Conservation (phyloP, 2,888 invertebrate species). For the Pemphredon lugubris region DNA sequence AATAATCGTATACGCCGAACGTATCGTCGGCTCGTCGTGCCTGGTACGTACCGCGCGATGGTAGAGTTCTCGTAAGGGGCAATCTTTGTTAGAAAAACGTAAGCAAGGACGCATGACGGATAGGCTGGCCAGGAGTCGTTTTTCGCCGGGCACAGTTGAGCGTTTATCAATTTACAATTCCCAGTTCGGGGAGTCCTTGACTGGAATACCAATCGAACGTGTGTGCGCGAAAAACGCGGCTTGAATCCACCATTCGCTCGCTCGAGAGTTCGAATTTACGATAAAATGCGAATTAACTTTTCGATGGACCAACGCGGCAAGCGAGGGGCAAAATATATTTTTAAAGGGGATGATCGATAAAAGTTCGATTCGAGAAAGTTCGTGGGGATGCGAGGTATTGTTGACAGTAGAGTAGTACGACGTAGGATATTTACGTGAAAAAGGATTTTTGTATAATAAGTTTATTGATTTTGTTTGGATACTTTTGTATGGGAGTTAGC, state of each 20-base stretch:
- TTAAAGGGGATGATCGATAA: conserved; percentile 29
- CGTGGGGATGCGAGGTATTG: no score
- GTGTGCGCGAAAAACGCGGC: conserved; percentile 48
- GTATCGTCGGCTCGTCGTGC: no score
- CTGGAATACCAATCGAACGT: conserved; percentile 46
- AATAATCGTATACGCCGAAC: no score
- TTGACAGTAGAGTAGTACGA: no score
- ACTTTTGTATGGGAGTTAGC: no score
- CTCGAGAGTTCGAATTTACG: conserved; percentile 35
- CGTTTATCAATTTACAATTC: conserved; percentile 59
- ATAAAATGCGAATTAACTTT: conserved; percentile 50
- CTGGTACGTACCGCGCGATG: no score
- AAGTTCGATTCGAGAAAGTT: no score
- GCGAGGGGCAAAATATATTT: conserved; percentile 30
- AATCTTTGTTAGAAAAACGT: conserved; percentile 5
- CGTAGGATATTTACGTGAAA: no score
- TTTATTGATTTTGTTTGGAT: no score
- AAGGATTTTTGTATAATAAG: no score
- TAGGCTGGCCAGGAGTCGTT: conserved; percentile 12
- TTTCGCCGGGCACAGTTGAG: conserved; percentile 6
- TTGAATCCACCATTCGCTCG: conserved; percentile 35
- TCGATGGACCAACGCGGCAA: conserved; percentile 24
- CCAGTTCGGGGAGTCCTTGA: conserved; percentile 44
- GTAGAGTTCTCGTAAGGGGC: not conserved
- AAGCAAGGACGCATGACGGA: conserved; percentile 20